phyloP scores from a whole-genome alignment of 2,113 vertebrate genomes.

The Morphnarchus princeps region DNA sequence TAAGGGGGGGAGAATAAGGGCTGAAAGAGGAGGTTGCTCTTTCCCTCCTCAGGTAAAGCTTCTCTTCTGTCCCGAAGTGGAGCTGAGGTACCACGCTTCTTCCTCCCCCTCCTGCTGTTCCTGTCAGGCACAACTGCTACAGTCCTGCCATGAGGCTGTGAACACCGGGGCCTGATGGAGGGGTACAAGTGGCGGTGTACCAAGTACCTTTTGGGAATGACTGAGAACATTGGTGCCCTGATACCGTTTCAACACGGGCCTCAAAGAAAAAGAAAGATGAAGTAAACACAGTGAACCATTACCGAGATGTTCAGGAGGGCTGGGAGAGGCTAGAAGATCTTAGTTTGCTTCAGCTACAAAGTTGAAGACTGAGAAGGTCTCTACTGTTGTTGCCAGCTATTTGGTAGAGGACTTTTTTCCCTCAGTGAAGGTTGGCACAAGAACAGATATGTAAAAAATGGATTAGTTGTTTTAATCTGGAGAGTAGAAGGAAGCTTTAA shows the following conservation, averaged over 20 bases:
- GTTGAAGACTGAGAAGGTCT: background rate
- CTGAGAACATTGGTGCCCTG: background rate
- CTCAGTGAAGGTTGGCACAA: background rate
- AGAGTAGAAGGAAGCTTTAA: background rate
- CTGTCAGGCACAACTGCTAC: rapidly evolving
- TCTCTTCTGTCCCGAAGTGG: rapidly evolving
- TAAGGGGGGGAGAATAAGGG: background rate
- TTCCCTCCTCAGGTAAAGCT: background rate
- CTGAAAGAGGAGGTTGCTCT: background rate
- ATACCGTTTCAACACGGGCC: background rate
- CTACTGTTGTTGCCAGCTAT: background rate
- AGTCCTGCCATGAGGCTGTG: rapidly evolving
- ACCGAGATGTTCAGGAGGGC: too few species aligned
- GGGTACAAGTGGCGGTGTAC: rapidly evolving
- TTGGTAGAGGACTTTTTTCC: background rate
- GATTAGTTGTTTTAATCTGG: background rate
- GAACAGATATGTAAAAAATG: background rate
- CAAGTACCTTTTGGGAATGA: background rate
- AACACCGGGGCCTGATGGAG: too few species aligned
- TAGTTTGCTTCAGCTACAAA: background rate
- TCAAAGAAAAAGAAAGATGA: background rate
- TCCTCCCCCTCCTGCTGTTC: too few species aligned
- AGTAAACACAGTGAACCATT: rapidly evolving
- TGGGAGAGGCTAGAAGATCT: background rate
- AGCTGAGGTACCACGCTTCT: background rate